Conservation (phyloP, 2,797 vertebrate species). For the Coracias cyanogaster region DNA sequence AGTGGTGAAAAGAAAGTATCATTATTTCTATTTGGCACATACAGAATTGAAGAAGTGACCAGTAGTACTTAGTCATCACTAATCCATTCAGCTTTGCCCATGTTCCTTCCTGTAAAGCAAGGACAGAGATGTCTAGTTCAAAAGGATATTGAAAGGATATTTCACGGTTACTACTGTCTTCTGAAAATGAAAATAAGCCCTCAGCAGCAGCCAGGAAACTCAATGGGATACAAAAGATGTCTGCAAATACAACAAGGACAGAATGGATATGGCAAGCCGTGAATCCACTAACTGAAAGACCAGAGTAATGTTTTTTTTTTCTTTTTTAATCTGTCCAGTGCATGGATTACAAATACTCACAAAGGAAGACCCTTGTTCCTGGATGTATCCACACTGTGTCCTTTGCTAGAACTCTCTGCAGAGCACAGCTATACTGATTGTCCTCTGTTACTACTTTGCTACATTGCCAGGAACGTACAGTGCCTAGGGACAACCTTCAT, state of each 20-base stretch:
- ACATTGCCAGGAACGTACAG: accelerated
- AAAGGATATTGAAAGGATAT: background rate
- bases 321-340: background rate
- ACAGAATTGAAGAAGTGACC: background rate
- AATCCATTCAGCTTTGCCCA: background rate
- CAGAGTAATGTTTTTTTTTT: background rate
- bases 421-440: background rate
- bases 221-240: background rate
- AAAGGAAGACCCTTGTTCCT: background rate
- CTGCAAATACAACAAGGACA: background rate
- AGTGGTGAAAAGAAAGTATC: background rate
- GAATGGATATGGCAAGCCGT: background rate
- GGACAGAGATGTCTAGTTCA: background rate
- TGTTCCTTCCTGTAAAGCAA: background rate
- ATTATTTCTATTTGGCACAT: background rate
- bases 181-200: background rate
- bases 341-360: background rate
- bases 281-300: background rate
- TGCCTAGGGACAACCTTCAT: background rate
- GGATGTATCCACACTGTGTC: background rate
- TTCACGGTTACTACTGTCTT: background rate
- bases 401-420: background rate
- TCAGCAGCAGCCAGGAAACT: background rate
- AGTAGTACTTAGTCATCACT: background rate
- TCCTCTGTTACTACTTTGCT: background rate